phyloP scores from a whole-genome alignment of 2,113 vertebrate species.

The Cryptotis parvus region DNA sequence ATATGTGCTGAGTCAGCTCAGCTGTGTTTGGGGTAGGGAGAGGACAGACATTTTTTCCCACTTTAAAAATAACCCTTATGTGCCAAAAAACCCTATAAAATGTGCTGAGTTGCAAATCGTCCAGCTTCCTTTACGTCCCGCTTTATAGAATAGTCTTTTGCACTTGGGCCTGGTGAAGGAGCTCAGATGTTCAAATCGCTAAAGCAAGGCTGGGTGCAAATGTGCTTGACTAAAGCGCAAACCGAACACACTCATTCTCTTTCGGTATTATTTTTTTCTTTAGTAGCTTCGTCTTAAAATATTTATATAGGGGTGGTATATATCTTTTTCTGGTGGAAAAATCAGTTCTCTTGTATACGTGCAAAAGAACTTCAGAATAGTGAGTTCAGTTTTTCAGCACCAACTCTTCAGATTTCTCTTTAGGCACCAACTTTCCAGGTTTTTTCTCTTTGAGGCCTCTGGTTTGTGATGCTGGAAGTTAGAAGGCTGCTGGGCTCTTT shows the following conservation, averaged over 20 bases:
- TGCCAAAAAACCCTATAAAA: slow-evolving; percentile 78
- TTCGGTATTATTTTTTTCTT: neutral
- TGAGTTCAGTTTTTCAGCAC: neutral
- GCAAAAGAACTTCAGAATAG: neutral
- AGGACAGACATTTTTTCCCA: slow-evolving; percentile 69
- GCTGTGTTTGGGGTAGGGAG: slow-evolving; percentile 82
- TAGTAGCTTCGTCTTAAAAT: neutral
- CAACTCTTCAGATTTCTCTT: neutral
- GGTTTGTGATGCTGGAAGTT: no score
- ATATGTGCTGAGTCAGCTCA: slow-evolving; percentile 83
- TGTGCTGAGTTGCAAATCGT: slow-evolving; percentile 78
- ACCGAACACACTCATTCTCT: neutral
- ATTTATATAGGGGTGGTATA: neutral
- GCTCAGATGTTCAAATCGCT: neutral
- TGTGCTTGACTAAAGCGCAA: neutral
- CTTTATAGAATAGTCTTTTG: slow-evolving; percentile 67
- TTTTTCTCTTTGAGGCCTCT: neutral
- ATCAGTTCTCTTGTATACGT: neutral
- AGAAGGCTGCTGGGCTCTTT: no score
- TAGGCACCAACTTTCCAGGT: neutral
- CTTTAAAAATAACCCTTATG: slow-evolving; percentile 80
- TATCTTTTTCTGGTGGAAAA: slow-evolving; percentile 19
- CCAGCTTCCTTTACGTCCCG: slow-evolving; percentile 66
- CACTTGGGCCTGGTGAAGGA: neutral
- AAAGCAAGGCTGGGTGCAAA: neutral